These are phyloP conservation scores for Cotesia congregata DNA, from an alignment of 2,888 invertebrate species.

Conservation along the genomic window DNA sequence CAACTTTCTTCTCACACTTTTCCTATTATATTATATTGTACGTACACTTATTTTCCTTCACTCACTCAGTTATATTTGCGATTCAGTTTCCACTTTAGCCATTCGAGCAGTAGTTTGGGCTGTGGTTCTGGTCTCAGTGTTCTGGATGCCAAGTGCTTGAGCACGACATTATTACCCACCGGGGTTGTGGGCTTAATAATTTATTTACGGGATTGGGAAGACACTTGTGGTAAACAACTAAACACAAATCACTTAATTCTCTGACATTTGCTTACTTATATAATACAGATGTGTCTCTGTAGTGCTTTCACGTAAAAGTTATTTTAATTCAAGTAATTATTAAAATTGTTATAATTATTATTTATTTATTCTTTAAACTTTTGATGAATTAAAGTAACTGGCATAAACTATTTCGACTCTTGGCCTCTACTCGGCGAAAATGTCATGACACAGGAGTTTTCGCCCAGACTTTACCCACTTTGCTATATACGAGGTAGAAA, in stretches of 20 bases:
- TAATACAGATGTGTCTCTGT: conserved; percentile 19
- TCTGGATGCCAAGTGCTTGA: neutral
- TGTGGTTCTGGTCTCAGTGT: neutral
- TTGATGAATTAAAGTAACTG: neutral
- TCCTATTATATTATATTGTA: neutral
- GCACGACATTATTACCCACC: conserved; percentile 45
- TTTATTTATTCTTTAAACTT: neutral
- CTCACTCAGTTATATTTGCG: neutral
- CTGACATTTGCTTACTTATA: conserved; percentile 36
- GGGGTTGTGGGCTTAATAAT: conserved; percentile 57
- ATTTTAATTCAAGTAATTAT: neutral
- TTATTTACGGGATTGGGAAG: conserved; percentile 59
- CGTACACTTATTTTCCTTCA: neutral
- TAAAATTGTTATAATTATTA: neutral
- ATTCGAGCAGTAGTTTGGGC: neutral
- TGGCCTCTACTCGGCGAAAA: neutral
- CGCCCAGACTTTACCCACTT: neutral
- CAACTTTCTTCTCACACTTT: neutral
- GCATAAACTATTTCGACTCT: conserved; percentile 5
- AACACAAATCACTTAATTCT: conserved; percentile 56
- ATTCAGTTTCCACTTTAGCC: conserved; percentile 15
- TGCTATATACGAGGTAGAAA: neutral
- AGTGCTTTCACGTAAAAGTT: neutral
- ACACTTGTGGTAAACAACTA: conserved; percentile 55
- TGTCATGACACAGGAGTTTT: neutral